Percentiles rank a stretch among this genome's conserved stretches.
Conservation (phyloP, 2,888 invertebrate genomes). For the Quadroppia sp. region DNA sequence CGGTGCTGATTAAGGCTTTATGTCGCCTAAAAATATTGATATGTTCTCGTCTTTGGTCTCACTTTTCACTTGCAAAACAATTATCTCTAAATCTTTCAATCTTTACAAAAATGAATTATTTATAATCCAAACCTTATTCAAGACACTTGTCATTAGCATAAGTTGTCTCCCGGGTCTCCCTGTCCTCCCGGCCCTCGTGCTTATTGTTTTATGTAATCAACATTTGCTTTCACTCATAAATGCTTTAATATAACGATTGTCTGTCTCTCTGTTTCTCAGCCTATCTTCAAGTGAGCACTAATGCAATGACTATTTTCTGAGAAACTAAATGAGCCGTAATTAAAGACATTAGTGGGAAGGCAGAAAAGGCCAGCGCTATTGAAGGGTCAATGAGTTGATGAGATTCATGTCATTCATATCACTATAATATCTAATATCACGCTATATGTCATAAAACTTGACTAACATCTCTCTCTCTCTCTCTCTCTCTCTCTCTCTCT, state of each 20-base stretch:
- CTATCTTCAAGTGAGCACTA: neutral
- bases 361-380: neutral
- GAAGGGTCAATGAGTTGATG: slow-evolving; percentile 34
- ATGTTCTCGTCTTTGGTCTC: neutral
- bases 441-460: slow-evolving; percentile 23
- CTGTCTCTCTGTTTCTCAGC: slow-evolving; percentile 14
- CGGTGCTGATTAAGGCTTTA: neutral
- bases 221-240: slow-evolving; percentile 17
- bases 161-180: neutral
- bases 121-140: slow-evolving; percentile 7
- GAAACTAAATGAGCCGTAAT: slow-evolving; percentile 35
- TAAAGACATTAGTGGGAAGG: slow-evolving; percentile 22
- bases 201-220: slow-evolving; percentile 14
- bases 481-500: neutral
- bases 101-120: slow-evolving; percentile 1
- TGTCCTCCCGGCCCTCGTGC: neutral
- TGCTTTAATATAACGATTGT: slow-evolving; percentile 1
- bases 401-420: slow-evolving; percentile 25
- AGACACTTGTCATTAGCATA: slow-evolving; percentile 2
- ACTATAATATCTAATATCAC: slow-evolving; percentile 28
- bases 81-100: neutral
- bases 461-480: slow-evolving; percentile 12
- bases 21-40: slow-evolving; percentile 4
- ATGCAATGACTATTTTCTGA: neutral
- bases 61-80: neutral